Conservation (phyloP, 2,888 invertebrate genomes). For the Eupithecia pulchellata region DNA sequence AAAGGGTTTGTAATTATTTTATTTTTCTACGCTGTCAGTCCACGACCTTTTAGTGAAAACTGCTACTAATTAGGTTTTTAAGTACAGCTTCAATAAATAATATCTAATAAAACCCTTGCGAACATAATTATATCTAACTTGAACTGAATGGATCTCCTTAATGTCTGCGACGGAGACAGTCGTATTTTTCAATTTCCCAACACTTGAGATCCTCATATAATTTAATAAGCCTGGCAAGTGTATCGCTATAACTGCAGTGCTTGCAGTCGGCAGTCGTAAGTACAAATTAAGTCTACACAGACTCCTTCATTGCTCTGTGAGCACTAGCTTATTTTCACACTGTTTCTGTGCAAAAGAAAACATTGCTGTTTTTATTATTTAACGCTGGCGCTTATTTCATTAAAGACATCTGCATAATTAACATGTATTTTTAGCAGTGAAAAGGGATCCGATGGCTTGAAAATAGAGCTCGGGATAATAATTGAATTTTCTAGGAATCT, state of each 20-base stretch:
- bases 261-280: slow-evolving; percentile 48
- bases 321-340: slow-evolving; percentile 49
- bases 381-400: slow-evolving; percentile 21
- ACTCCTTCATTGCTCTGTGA: slow-evolving; percentile 49
- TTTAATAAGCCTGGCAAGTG: slow-evolving; percentile 37
- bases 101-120: background rate
- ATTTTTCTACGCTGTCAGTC: background rate
- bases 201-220: slow-evolving; percentile 19
- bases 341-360: slow-evolving; percentile 31
- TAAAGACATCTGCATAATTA: background rate
- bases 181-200: slow-evolving; percentile 8
- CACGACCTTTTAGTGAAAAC: background rate
- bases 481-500: background rate
- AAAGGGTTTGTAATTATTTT: background rate
- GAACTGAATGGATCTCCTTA: background rate
- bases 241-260: slow-evolving; percentile 48
- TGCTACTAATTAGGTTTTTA: background rate
- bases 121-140: background rate
- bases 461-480: background rate
- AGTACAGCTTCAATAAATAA: background rate
- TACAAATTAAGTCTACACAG: slow-evolving; percentile 54
- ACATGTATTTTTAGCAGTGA: background rate
- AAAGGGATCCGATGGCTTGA: background rate
- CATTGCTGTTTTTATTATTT: slow-evolving; percentile 27
- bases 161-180: background rate